phyloP scores from a whole-genome alignment of 2,797 vertebrate genomes.

The Myotis pilosus region DNA sequence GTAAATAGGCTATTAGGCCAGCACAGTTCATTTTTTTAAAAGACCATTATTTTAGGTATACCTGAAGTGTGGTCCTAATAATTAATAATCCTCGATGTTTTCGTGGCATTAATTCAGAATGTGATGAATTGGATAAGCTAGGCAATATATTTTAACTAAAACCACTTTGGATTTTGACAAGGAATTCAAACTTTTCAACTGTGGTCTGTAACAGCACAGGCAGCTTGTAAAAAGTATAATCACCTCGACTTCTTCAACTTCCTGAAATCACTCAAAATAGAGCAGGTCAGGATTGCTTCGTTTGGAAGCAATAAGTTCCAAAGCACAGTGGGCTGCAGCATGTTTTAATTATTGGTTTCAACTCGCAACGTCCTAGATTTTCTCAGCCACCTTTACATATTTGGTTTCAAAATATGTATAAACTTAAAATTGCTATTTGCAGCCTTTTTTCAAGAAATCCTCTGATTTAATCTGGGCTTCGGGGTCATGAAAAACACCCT shows the following conservation, averaged over 20 bases:
- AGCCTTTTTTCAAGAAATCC: slow-evolving; percentile 38
- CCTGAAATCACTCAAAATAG: slow-evolving; percentile 45
- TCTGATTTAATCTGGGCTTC: slow-evolving; percentile 20
- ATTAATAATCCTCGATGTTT: slow-evolving; percentile 48
- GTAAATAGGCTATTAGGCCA: slow-evolving; percentile 51
- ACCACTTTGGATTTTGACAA: slow-evolving; percentile 54
- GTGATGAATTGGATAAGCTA: slow-evolving; percentile 41
- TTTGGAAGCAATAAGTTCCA: slow-evolving; percentile 18
- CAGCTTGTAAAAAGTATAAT: slow-evolving; percentile 51
- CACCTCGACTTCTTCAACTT: slow-evolving; percentile 44
- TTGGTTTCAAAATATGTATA: slow-evolving; percentile 63
- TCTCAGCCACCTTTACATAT: slow-evolving; percentile 28
- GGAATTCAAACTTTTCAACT: slow-evolving; percentile 58
- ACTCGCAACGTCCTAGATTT: slow-evolving; percentile 58
- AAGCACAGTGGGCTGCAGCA: background rate
- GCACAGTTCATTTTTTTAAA: slow-evolving; percentile 31
- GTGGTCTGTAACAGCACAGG: background rate
- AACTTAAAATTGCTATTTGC: slow-evolving; percentile 33
- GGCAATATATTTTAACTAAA: slow-evolving; percentile 50
- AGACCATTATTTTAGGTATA: slow-evolving; percentile 35
- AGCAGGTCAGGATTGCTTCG: background rate
- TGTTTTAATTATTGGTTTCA: slow-evolving; percentile 48
- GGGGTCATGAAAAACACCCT: slow-evolving; percentile 66
- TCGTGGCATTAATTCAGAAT: slow-evolving; percentile 44
- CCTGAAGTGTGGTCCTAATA: slow-evolving; percentile 39